These are phyloP conservation scores for Oenanthe oenanthe DNA, from an alignment of 2,113 vertebrate species.

Conservation along the genomic window DNA sequence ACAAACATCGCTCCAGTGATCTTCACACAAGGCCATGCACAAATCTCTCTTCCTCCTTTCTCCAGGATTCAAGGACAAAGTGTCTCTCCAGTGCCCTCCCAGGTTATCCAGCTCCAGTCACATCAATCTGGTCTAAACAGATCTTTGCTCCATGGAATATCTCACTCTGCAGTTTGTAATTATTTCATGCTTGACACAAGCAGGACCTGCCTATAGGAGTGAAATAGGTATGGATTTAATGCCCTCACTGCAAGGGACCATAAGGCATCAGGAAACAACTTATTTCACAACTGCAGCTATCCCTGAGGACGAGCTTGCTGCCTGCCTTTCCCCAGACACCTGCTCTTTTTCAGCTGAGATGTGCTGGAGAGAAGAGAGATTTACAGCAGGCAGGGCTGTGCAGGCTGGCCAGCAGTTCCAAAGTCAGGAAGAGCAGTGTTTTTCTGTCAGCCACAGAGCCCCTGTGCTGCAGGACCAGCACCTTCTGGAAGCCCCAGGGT, in stretches of 20 bases:
- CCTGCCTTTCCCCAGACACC: neutral
- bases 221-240: neutral
- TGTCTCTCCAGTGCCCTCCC: rapidly evolving
- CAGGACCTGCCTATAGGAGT: neutral
- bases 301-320: neutral
- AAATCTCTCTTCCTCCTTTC: neutral
- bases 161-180: neutral
- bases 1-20: neutral
- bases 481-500: constrained; percentile 23
- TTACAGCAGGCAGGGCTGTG: neutral
- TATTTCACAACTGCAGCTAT: neutral
- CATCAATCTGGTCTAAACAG: neutral
- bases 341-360: neutral
- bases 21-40: rapidly evolving
- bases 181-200: neutral
- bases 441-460: neutral
- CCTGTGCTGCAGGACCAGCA: neutral
- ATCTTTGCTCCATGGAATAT: neutral
- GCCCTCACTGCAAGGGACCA: neutral
- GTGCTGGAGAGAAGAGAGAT: neutral
- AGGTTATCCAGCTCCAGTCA: neutral
- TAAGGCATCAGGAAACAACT: neutral
- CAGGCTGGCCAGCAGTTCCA: neutral
- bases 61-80: neutral
- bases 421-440: neutral